Evolutionary conservation across 2,797 vertebrate species (phyloP).

Genomic region (Notoglanidium macrostoma): DNA sequence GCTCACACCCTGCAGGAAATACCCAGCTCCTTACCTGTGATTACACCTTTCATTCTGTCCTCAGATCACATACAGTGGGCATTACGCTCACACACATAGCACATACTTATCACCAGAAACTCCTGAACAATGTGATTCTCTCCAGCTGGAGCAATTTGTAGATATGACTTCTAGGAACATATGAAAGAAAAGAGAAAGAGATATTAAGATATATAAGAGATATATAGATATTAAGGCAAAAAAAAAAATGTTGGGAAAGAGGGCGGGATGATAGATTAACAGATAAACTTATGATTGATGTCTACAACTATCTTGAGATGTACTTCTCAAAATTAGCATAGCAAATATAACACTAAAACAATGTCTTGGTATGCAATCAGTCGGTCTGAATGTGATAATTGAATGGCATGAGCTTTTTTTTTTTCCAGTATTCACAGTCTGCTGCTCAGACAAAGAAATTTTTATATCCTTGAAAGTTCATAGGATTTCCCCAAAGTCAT

Average conservation of each 20-base stretch:
- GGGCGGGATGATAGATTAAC: not conserved
- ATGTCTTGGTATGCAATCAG: not conserved
- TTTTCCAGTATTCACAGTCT: conserved; percentile 3
- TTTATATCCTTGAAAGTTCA: conserved; percentile 12
- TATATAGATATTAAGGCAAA: not conserved
- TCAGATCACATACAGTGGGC: not conserved
- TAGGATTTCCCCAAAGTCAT: conserved; percentile 24
- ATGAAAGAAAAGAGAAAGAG: not conserved
- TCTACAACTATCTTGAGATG: not conserved
- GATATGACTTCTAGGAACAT: not conserved
- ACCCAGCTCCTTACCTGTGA: conserved; percentile 18
- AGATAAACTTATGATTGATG: not conserved
- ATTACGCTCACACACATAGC: not conserved
- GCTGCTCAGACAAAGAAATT: conserved; percentile 21
- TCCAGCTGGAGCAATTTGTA: not conserved
- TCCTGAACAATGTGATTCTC: not conserved
- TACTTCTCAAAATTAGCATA: not conserved
- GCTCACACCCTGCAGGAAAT: conserved; percentile 5
- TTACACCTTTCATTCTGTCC: not conserved
- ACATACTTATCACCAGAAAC: not conserved
- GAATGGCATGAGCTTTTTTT: not conserved
- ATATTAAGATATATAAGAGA: too few species aligned
- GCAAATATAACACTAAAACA: not conserved
- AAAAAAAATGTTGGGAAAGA: not conserved
- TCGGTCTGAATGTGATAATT: not conserved